These are phyloP conservation scores for Drosophila insularis DNA, from an alignment of 1,140 invertebrate species.

Conservation along the genomic window DNA sequence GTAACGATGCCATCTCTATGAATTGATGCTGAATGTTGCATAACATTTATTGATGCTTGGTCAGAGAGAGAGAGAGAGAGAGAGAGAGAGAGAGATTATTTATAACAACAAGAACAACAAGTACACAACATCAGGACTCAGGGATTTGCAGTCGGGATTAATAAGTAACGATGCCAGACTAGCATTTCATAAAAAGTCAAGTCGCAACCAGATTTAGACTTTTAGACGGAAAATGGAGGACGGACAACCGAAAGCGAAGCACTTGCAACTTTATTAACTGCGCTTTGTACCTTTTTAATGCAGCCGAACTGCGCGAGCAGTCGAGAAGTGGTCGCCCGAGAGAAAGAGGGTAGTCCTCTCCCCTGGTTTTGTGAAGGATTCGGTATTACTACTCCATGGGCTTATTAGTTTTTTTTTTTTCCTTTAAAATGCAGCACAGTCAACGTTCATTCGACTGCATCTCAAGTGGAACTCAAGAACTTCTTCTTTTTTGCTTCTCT, in stretches of 20 bases:
- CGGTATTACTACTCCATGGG: constrained; percentile 50
- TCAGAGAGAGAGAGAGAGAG: constrained; percentile 11
- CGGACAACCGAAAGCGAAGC: constrained; percentile 33
- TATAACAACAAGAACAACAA: constrained; percentile 12
- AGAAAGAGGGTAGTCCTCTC: too few relatives aligned
- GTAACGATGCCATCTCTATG: constrained; percentile 13
- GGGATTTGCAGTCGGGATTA: constrained; percentile 66
- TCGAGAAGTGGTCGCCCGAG: not conserved
- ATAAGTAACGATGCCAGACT: constrained; percentile 53
- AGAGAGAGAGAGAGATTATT: constrained; percentile 21
- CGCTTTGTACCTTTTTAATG: constrained; percentile 69
- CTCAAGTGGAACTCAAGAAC: constrained; percentile 53
- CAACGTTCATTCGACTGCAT: constrained; percentile 64
- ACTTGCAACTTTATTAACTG: constrained; percentile 75
- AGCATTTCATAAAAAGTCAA: constrained; percentile 20
- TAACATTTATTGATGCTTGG: constrained; percentile 79
- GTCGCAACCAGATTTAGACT: constrained; percentile 25
- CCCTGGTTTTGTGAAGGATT: not conserved
- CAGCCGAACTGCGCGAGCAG: not conserved
- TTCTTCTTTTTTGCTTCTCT: not conserved
- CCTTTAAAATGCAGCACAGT: constrained; percentile 60
- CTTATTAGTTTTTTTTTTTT: constrained; percentile 63
- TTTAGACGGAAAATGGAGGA: not conserved
- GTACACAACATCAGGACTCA: constrained; percentile 6
- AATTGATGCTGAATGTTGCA: constrained; percentile 49